These are phyloP conservation scores for Hycleus cichorii DNA, from an alignment of 1,140 invertebrate species.

Conservation along the genomic window DNA sequence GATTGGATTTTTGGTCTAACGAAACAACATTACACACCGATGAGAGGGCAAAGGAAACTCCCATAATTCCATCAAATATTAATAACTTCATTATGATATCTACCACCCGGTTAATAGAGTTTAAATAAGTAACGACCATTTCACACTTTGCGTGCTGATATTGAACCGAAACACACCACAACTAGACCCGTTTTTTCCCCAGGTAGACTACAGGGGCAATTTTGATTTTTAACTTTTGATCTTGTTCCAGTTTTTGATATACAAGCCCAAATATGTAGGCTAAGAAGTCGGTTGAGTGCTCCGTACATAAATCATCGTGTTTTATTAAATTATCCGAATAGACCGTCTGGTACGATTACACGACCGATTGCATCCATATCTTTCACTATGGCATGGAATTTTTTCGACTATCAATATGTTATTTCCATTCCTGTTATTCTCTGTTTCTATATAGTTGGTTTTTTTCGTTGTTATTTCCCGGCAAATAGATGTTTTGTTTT, in stretches of 20 bases:
- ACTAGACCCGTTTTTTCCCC: no score
- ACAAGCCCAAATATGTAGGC: no score
- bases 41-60: neutral
- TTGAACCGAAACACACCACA: no score
- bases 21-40: no score
- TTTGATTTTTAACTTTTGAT: no score
- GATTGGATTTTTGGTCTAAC: no score
- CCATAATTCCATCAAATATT: constrained; percentile 23
- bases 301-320: constrained; percentile 19
- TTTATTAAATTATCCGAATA: constrained; percentile 18
- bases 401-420: neutral
- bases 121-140: constrained; percentile 23
- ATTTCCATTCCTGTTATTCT: neutral
- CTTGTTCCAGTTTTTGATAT: no score
- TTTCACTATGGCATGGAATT: neutral
- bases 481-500: neutral
- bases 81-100: constrained; percentile 25
- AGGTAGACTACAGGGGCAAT: no score
- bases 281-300: constrained; percentile 6
- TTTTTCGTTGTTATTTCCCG: neutral
- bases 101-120: constrained; percentile 23
- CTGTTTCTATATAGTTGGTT: neutral
- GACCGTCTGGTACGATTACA: constrained; percentile 15
- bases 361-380: constrained; percentile 13
- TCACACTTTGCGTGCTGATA: constrained; percentile 13